phyloP scores from a whole-genome alignment of 2,113 vertebrate species.

The Polyodon spathula region DNA sequence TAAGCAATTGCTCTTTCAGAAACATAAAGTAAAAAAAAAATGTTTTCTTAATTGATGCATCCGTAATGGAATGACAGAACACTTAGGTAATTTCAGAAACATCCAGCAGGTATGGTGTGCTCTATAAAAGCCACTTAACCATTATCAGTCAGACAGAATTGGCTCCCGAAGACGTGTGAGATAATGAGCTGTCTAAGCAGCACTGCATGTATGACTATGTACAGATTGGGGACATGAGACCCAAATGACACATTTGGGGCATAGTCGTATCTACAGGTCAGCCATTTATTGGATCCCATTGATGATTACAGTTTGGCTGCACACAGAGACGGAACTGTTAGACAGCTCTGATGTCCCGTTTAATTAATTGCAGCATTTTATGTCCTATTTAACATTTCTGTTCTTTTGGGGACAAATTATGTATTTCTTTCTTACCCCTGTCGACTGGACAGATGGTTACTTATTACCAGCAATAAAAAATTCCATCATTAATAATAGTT shows the following conservation, averaged over 20 bases:
- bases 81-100: neutral
- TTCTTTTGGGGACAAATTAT: conserved; percentile 42
- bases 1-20: too few relatives aligned
- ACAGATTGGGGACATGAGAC: neutral
- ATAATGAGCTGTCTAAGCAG: conserved; percentile 13
- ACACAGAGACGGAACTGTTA: conserved; percentile 16
- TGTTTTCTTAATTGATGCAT: neutral
- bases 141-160: conserved; percentile 6
- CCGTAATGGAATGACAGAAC: neutral
- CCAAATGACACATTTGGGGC: conserved; percentile 10
- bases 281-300: conserved; percentile 8
- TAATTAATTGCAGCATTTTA: conserved; percentile 47
- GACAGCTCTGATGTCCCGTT: conserved; percentile 36
- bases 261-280: conserved; percentile 28
- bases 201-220: neutral
- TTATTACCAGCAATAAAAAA: conserved; percentile 73
- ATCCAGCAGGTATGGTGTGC: neutral
- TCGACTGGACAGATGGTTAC: conserved; percentile 68
- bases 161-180: conserved; percentile 9
- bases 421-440: conserved; percentile 38
- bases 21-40: neutral
- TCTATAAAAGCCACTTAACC: neutral
- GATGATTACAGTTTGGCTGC: conserved; percentile 14
- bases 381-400: conserved; percentile 36
- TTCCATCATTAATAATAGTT: conserved; percentile 62